Percentiles rank a stretch among this genome's conserved stretches.
phyloP scores from a whole-genome alignment of 2,113 vertebrate species.

The Peromyscus polionotus region DNA sequence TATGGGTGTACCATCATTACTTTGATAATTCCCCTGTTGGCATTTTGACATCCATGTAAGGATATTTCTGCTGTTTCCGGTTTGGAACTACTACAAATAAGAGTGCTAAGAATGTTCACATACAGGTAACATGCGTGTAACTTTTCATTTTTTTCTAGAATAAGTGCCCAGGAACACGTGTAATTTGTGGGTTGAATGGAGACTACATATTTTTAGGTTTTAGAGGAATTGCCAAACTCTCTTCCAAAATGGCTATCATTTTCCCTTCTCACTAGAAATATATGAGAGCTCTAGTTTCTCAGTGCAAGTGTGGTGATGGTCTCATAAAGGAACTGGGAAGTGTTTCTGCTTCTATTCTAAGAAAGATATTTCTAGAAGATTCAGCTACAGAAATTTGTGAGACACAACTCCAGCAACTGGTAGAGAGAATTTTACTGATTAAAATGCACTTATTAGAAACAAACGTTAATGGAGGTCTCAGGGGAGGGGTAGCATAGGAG shows the following conservation, averaged over 20 bases:
- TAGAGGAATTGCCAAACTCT: neutral
- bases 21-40: neutral
- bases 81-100: neutral
- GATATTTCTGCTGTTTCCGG: neutral
- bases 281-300: neutral
- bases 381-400: neutral
- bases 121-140: neutral
- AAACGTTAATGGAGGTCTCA: neutral
- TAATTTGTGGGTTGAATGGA: neutral
- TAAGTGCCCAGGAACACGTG: neutral
- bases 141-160: neutral
- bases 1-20: neutral
- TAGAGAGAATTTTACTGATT: neutral
- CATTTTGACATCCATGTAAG: neutral
- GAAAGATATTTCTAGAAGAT: constrained; percentile 29
- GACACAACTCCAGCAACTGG: neutral
- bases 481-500: neutral
- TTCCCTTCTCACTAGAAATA: neutral
- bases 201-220: neutral
- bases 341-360: constrained; percentile 3
- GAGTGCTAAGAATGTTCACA: neutral
- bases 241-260: neutral
- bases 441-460: neutral
- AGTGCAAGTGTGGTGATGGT: too few species aligned
- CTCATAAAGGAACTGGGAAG: neutral